Evolutionary conservation across 2,113 vertebrate genomes (phyloP).

Genomic region (Periophthalmodon schlosseri): DNA sequence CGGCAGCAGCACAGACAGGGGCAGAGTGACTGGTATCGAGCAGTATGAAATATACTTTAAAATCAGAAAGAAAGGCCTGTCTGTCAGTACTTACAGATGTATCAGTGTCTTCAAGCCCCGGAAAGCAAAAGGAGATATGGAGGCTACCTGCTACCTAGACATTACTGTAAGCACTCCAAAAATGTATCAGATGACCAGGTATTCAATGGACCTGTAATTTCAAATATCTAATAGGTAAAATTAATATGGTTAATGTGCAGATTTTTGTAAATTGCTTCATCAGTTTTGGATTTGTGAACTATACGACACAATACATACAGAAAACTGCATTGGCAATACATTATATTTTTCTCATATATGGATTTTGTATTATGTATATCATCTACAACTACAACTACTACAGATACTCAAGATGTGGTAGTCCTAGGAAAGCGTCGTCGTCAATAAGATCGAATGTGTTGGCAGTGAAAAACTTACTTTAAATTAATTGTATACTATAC

Average conservation of each 20-base stretch:
- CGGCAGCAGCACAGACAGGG: conserved; percentile 27
- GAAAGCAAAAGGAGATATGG: conserved; percentile 92
- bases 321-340: no score
- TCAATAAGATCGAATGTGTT: conserved; percentile 94
- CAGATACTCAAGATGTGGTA: conserved; percentile 95
- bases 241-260: no score
- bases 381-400: neutral
- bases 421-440: conserved; percentile 93
- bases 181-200: conserved; percentile 28
- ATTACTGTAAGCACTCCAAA: conserved; percentile 22
- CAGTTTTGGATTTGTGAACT: no score
- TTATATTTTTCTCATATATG: neutral
- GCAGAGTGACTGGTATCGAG: conserved; percentile 22
- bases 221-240: no score
- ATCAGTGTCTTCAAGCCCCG: conserved; percentile 92
- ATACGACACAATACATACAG: no score
- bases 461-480: conserved; percentile 77
- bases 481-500: neutral
- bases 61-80: neutral
- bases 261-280: neutral
- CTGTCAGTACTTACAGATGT: conserved; percentile 90
- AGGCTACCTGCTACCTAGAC: conserved; percentile 82
- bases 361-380: neutral
- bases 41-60: neutral
- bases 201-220: no score